Evolutionary conservation across 2,113 vertebrate species (phyloP), one percentile per base, ranked within the genome.

Genomic region (Scopus umbretta): DNA sequence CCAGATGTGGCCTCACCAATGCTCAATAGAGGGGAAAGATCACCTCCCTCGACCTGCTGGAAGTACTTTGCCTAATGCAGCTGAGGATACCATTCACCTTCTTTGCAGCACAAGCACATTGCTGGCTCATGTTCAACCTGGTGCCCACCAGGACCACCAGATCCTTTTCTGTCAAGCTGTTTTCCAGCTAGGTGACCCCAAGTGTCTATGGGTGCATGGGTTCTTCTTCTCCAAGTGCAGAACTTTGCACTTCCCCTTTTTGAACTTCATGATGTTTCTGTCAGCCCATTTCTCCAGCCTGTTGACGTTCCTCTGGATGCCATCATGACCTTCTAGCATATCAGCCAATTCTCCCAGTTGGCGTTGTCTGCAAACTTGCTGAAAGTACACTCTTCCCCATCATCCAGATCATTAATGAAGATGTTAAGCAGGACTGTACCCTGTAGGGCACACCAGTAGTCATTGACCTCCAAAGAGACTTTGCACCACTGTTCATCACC

Each of bases 241-340:
- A 30, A 34, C 11, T 38, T 38, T 25, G 9, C n/a, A 30, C 11
- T 38, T 50, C 9, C n/a, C 45, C 21, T 38, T 38, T 12, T 19
- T 49, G n/a, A 38, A 18, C 7, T 38, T 62, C 16, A 11, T 21
- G 34, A 34, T 20, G 23, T 27, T 58, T 45, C n/a, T 15, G 6
- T 43, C 23, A 43, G 30, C 10, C 32, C 7, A 7, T 45, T 75
- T 58, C 42, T 58, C 53, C 42, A 16, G 5, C 18, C 42, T 58
- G 6, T 58, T 45, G 42, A 75, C 25, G 32, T 65, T 22, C 43
- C 15, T 47, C 34, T 61, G 56, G 14, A 49, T 38, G 26, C 34
- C 11, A 61, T 19, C 34, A 61, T 0, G 1, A 47, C 34, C 34
- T 6, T 47, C 49, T 55, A 29, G 21, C 9, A 0, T 34, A 42